Base-by-base conservation (phyloP, 2,113 vertebrate genomes). In the Crotalus tigris region DNA sequence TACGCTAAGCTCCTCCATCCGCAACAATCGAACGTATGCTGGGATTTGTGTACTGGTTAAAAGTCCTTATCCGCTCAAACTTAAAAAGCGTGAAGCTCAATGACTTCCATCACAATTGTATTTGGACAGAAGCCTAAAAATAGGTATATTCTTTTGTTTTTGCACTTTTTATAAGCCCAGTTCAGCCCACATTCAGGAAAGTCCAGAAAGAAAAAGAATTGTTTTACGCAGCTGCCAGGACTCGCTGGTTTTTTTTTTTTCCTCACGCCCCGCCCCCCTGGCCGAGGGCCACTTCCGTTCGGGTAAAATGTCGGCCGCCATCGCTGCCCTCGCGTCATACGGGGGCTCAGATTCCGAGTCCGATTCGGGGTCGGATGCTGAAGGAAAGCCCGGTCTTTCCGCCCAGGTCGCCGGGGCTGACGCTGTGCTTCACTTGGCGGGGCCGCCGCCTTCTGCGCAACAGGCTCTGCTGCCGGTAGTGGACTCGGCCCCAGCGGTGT, bases 401-500 rank as follows among this genome's bases (percentile, higher is more conserved):
- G 93, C 54, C 21, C 97, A 58, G 92, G 88, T 93, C 10, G 94
- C 96, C 19, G 95, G 97, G 29, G 96, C 98, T 3, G 99, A 99
- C 64, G 97, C 98, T 0, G 95, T 97, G 33, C 98, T 98, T 81
- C 98, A 99, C 88, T 97, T 99, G 1, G 97, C 97, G 61, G 97
- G 97, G 7, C 92, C 97, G 24, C 91, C 95, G 75, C 92, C 95
- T 81, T 93, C 97, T 0, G 94, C 85, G 8, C 94, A 93, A 0
- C 95, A 95, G 3, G 94, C 97, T 61, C 95, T 98, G 44, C 88
- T 98, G 85, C 88, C 92, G 2, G 29, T 95, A 0, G 98, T 99
- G 21, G 98, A 99, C 96, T 97, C 98, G 15, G 99, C 99, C 58
- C 99, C 99, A 0, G 98, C 99, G 96, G 98, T 99, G 81, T 98